Evolutionary conservation across 2,113 vertebrate species (phyloP).

Genomic region (Tragelaphus scriptus): DNA sequence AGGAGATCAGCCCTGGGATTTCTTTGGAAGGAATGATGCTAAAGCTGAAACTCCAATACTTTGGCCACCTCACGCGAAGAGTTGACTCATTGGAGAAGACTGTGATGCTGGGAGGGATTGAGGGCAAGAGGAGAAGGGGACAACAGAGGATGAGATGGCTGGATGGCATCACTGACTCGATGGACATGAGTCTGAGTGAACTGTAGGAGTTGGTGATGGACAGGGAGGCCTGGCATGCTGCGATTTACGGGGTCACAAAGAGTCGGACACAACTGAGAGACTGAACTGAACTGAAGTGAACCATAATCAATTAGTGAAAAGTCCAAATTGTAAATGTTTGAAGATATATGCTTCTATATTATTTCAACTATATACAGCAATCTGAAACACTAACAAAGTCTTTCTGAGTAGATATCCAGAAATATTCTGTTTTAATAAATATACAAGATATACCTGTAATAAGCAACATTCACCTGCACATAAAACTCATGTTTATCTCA

Average conservation of each 20-base stretch:
- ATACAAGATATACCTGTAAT: background rate
- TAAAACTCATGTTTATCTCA: background rate
- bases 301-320: background rate
- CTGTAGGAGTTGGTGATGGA: background rate
- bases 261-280: fast-evolving
- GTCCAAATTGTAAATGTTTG: background rate
- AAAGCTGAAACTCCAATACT: background rate
- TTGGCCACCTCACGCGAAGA: background rate
- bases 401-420: background rate
- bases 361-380: background rate
- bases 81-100: background rate
- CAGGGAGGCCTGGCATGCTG: background rate
- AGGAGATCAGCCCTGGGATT: too few species aligned
- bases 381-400: background rate
- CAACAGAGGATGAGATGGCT: background rate
- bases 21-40: background rate
- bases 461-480: background rate
- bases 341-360: background rate
- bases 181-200: background rate
- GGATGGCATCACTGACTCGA: background rate
- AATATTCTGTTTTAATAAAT: background rate
- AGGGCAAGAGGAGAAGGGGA: background rate
- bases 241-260: background rate
- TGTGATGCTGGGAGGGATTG: background rate
- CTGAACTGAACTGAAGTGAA: background rate